Base-by-base conservation (phyloP, 2,113 vertebrate genomes). In the Bettongia penicillata region DNA sequence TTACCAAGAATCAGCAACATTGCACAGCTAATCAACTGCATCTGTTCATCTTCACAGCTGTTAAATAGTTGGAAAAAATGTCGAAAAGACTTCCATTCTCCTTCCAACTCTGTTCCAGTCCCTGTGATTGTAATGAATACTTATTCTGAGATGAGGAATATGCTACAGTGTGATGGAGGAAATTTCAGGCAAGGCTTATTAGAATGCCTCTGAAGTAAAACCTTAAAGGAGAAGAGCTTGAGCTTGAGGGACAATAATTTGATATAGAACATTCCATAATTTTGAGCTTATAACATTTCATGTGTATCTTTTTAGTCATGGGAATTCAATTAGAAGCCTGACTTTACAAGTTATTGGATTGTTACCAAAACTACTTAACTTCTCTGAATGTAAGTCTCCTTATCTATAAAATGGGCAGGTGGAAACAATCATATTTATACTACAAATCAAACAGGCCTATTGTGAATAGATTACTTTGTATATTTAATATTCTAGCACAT, bases 41-140 rank as follows among this genome's bases (percentile, higher is more conserved):
- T 97, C 95, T 97, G 97, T 91, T 96, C 96, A 57, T 96, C 94
- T 92, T 52, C 96, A 96, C 97, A 98, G 98, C 98, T 98, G 97
- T 95, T 95, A 93, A 28, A 90, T 84, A 16, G 68, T 57, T 0
- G 0, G 96, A 31, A 91, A 92, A 96, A 92, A 84, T 0, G 8
- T 51, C 47, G 31, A 50, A 90, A 31, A 90, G 68, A 84, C 19
- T 43, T 84, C 26, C 55, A 1, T 91, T 84, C 52, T 94, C 89
- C 53, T 89, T 53, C 55, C 47, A 3, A 49, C 57, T 90, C 9
- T 0, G 50, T 51, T 50, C 61, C 55, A 89, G 68, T 25, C 93
- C 9, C 95, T 95, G 92, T 92, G 96, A 95, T 96, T 95, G 92
- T 94, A 94, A 97, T 92, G 95, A 97, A 94, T 95, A 95, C 96